Evolutionary conservation across 2,797 vertebrate genomes (phyloP).

Genomic region (Labeo calbasu): DNA sequence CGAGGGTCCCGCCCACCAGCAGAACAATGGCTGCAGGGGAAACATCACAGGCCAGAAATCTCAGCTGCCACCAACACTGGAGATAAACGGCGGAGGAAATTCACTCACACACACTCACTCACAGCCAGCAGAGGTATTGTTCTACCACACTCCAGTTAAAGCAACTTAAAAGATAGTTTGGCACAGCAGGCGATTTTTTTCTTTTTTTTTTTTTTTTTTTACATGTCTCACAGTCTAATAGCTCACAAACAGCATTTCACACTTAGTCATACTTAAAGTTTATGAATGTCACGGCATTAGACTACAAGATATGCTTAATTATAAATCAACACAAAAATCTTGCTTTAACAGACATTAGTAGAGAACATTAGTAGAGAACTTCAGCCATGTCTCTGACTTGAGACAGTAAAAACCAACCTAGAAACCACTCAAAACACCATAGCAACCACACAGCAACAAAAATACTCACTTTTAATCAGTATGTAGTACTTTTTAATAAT

Average conservation of each 20-base stretch:
- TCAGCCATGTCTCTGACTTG: not conserved
- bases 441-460: not conserved
- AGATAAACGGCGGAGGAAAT: slow-evolving; percentile 37
- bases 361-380: too few relatives aligned
- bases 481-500: too few relatives aligned
- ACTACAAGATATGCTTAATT: not conserved
- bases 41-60: slow-evolving; percentile 76
- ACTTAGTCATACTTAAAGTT: not conserved
- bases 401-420: not conserved
- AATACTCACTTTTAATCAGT: not conserved
- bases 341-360: too few relatives aligned
- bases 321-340: not conserved
- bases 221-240: not conserved
- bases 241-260: not conserved
- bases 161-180: not conserved
- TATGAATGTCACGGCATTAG: not conserved
- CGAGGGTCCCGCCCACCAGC: slow-evolving; percentile 71
- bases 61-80: slow-evolving; percentile 49
- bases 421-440: too few relatives aligned
- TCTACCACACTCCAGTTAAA: not conserved
- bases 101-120: slow-evolving; percentile 22
- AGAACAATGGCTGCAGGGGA: slow-evolving; percentile 86
- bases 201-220: not conserved
- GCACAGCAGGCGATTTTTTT: not conserved
- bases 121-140: slow-evolving; percentile 20